Evolutionary conservation across 2,888 invertebrate species (phyloP).

Genomic region (Notocelia uddmanniana): DNA sequence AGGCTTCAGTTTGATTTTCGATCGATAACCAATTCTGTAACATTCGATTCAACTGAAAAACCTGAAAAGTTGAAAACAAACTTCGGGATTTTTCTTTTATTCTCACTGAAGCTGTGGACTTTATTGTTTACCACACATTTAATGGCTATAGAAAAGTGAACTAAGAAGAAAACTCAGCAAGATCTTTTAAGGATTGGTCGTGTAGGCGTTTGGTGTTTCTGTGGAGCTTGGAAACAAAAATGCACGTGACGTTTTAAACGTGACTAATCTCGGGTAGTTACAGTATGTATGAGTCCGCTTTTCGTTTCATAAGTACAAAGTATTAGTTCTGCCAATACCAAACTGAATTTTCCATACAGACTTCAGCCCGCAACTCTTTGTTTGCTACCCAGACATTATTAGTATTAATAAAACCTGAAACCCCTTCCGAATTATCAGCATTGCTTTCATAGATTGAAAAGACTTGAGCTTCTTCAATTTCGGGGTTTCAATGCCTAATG

Average conservation of each 20-base stretch:
- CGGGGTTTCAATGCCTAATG: slow-evolving; percentile 44
- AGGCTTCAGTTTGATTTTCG: slow-evolving; percentile 34
- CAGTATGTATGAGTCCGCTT: background rate
- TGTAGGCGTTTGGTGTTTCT: background rate
- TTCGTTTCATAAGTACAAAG: background rate
- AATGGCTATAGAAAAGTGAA: background rate
- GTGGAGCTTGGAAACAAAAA: background rate
- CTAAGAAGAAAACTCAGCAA: background rate
- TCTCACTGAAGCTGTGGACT: background rate
- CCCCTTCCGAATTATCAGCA: slow-evolving; percentile 34
- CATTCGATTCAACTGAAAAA: slow-evolving; percentile 10
- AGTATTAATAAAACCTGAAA: slow-evolving; percentile 27
- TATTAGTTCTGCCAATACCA: background rate
- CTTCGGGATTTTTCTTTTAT: slow-evolving; percentile 2
- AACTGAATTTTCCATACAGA: slow-evolving; percentile 5
- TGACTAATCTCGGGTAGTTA: slow-evolving; percentile 3
- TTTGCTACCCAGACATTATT: slow-evolving; percentile 16
- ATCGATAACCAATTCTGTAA: slow-evolving; percentile 30
- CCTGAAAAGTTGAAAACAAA: slow-evolving; percentile 29
- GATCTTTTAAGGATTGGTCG: background rate
- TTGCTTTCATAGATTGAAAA: slow-evolving; percentile 43
- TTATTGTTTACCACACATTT: slow-evolving; percentile 14
- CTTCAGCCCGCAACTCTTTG: slow-evolving; percentile 1
- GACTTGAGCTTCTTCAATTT: slow-evolving; percentile 41
- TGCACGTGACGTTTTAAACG: slow-evolving; percentile 21